phyloP scores from a whole-genome alignment of 2,888 invertebrate genomes.

The Mesorhabditis belari region DNA sequence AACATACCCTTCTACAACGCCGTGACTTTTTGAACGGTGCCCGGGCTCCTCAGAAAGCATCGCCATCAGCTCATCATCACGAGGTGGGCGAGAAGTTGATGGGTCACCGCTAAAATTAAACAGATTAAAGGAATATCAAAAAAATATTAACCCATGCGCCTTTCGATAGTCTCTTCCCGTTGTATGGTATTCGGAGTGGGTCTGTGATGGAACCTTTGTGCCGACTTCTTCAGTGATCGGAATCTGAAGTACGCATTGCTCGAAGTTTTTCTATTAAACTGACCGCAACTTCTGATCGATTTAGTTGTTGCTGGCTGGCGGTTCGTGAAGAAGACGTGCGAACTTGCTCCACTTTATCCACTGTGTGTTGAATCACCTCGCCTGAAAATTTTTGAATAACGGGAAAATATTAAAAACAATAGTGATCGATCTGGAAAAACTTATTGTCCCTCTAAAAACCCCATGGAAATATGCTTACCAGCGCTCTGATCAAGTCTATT shows the following conservation, averaged over 20 bases:
- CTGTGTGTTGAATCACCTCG: constrained; percentile 15
- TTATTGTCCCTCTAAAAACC: no score
- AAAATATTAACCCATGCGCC: not conserved
- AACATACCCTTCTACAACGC: not conserved
- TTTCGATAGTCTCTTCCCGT: no score
- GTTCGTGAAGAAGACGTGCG: not conserved
- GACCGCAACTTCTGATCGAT: not conserved
- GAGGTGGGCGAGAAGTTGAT: no score
- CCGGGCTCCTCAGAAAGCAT: not conserved
- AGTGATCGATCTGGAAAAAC: not conserved
- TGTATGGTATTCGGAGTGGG: not conserved
- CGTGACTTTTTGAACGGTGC: not conserved
- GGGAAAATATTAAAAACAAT: no score
- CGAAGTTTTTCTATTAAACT: not conserved
- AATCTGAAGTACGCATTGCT: not conserved
- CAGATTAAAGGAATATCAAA: not conserved
- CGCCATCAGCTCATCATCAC: not conserved
- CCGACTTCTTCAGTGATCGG: constrained; percentile 25
- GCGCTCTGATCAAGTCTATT: constrained; percentile 72
- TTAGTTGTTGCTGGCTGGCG: not conserved
- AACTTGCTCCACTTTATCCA: not conserved
- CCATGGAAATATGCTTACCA: constrained; percentile 56
- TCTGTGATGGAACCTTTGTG: constrained; percentile 13
- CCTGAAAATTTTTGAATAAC: no score
- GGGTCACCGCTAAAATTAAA: no score